Base-by-base conservation (phyloP, 2,888 invertebrate genomes). In the Napeogenes inachia region DNA sequence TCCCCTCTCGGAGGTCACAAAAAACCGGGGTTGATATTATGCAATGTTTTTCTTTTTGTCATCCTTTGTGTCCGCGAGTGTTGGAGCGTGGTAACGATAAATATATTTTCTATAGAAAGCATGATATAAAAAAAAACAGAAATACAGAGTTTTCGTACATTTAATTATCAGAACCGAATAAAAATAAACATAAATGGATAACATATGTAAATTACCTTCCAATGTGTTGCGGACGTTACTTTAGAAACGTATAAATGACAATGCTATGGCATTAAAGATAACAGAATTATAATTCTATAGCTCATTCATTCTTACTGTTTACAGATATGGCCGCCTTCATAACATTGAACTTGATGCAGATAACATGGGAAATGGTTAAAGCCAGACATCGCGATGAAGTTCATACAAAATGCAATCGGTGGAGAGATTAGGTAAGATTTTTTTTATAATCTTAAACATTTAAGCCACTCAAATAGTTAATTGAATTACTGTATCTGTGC, bases 21-120 rank as follows among this genome's bases (percentile, higher is more conserved):
- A 46, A 63, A 54, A 56, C 35, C 50, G 35, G 32, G 53, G 70
- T 73, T 70, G 63, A 67, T 71, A 73, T 71, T 79, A 73, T 76
- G 76, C 78, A 79, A 82, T 70, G 76, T 75, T 73, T 67, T 72
- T 65, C 60, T 45, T 69, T 68, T 71, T 77, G 75, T 60, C 45
- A 33, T 33, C 47, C 55, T 61, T 56, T 45, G 21, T n/a, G 50
- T 50, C 46, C 30, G 42, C 35, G 63, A 65, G 68, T 68, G 71
- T 71, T 60, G 62, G 68, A 68, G 65, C 64, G 67, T 64, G 65
- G 61, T 68, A 38, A 50, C 47, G 32, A 50, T 30, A 30, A 8
- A 50, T 30, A 30, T 30, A 2, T 10, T 21, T 50, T 50, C 13
- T 35, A 8, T 5, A n/a, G 35, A 47, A 13, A 47, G 35, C 13